phyloP scores from a whole-genome alignment of 2,888 invertebrate genomes.

The Lamellibrachia satsuma region DNA sequence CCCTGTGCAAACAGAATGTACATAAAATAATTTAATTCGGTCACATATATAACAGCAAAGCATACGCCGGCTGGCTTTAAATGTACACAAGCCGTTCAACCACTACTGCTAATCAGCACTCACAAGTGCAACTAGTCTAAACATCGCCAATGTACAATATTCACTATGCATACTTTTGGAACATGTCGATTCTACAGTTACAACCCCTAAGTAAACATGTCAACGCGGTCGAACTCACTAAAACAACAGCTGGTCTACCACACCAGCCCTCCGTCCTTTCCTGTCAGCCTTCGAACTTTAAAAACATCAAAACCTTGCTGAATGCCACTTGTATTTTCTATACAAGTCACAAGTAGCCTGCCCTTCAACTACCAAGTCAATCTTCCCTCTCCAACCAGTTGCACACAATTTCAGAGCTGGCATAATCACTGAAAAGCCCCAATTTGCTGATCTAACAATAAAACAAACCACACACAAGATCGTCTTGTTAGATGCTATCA shows the following conservation, averaged over 20 bases:
- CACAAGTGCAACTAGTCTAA: not conserved
- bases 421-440: not conserved
- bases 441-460: not conserved
- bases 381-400: not conserved
- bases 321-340: not conserved
- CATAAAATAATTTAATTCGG: slow-evolving; percentile 13
- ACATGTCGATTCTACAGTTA: not conserved
- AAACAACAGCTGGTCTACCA: not conserved
- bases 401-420: not conserved
- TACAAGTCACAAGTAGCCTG: not conserved
- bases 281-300: not conserved
- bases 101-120: not conserved
- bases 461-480: not conserved
- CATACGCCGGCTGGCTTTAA: slow-evolving; percentile 13
- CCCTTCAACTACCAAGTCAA: not conserved
- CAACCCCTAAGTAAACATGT: not conserved
- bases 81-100: slow-evolving; percentile 13
- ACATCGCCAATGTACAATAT: not conserved
- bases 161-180: not conserved
- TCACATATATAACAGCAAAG: slow-evolving; percentile 7
- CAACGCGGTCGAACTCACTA: not conserved
- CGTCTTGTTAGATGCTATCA: not conserved
- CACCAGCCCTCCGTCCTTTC: not conserved
- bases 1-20: slow-evolving; percentile 13
- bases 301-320: not conserved